Percentiles rank a stretch among this genome's conserved stretches.
phyloP scores from a whole-genome alignment of 2,888 invertebrate species.

The Thera britannica region DNA sequence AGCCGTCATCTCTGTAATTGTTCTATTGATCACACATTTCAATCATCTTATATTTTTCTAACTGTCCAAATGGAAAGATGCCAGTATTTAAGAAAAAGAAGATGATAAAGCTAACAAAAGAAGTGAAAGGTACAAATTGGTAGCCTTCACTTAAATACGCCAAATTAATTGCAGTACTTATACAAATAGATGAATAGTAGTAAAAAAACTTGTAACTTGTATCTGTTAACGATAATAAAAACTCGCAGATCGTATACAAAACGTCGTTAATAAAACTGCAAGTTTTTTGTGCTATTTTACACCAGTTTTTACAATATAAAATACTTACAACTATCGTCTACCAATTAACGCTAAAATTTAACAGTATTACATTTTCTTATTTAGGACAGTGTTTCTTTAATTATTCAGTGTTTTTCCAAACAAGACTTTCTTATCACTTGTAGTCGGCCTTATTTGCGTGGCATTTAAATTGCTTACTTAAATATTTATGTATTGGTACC shows the following conservation, averaged over 20 bases:
- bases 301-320: not conserved
- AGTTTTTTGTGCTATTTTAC: not conserved
- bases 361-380: not conserved
- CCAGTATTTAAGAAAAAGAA: no score
- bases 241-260: not conserved
- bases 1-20: no score
- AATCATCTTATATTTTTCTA: no score
- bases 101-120: no score
- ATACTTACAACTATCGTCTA: not conserved
- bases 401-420: constrained; percentile 14
- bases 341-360: not conserved
- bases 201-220: no score
- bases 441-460: constrained; percentile 36
- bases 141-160: no score
- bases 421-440: constrained; percentile 27
- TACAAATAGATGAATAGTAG: no score
- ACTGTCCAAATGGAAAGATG: no score
- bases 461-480: constrained; percentile 39
- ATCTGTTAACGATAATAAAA: not conserved
- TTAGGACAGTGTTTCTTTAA: constrained; percentile 30
- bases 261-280: not conserved
- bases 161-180: no score
- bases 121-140: no score
- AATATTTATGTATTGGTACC: constrained; percentile 35
- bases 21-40: no score